Evolutionary conservation across 2,797 vertebrate genomes (phyloP).

Genomic region (Enteromius treurensis): DNA sequence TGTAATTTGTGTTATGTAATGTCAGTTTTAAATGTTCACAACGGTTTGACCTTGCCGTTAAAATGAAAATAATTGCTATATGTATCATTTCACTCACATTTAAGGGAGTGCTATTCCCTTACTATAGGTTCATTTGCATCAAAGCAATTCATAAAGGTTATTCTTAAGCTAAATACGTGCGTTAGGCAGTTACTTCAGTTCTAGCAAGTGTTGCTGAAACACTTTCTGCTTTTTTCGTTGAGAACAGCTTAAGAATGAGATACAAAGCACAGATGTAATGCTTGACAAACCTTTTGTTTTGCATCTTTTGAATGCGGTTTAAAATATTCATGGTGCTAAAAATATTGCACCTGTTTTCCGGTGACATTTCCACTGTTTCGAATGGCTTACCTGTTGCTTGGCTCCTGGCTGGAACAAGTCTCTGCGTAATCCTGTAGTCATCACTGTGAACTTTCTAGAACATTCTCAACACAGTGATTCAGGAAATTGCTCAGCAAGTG

Average conservation of each 20-base stretch:
- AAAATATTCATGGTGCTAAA: conserved; percentile 29
- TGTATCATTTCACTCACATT: background rate
- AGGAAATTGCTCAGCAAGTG: conserved; percentile 34
- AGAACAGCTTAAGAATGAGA: background rate
- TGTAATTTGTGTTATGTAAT: background rate
- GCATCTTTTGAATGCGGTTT: conserved; percentile 14
- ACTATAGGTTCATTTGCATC: background rate
- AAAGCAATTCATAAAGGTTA: conserved; percentile 3
- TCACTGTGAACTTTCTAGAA: conserved; percentile 29
- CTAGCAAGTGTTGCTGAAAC: background rate
- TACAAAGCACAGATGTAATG: background rate
- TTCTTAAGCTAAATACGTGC: background rate
- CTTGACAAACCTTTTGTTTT: conserved; percentile 8
- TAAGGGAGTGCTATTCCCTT: background rate
- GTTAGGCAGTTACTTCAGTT: background rate
- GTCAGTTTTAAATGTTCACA: conserved; percentile 3
- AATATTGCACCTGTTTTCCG: conserved; percentile 4
- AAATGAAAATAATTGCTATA: conserved; percentile 38
- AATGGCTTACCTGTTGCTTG: conserved; percentile 29
- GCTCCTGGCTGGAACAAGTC: conserved; percentile 37
- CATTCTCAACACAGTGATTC: conserved; percentile 36
- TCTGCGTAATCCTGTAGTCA: conserved; percentile 42
- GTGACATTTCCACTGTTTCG: conserved; percentile 7
- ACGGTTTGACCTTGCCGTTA: conserved; percentile 31
- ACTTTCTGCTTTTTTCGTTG: background rate